Evolutionary conservation across 1,140 invertebrate genomes (phyloP), one percentile per base, ranked within the genome.

Genomic region (Anadara kagoshimensis): DNA sequence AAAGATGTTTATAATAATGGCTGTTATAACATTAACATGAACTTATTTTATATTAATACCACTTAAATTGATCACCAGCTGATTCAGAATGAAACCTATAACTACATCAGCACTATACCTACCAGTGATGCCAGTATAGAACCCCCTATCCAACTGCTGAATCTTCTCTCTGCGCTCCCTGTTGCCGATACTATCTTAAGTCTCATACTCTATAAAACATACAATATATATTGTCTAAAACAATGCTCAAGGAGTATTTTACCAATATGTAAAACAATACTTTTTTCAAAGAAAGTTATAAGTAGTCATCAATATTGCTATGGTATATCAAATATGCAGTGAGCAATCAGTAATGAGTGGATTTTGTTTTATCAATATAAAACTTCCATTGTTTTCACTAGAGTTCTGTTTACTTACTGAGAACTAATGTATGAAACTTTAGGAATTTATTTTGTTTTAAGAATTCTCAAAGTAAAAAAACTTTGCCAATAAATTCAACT

Each of bases 61-160:
- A 18, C 2, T 51, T 16, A 51, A 51, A 1, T 16, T 16, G n/a
- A n/a, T n/a, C n/a, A n/a, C 49, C 2, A 22, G 10, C 10, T 22
- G 10, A 18, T 4, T 16, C 2, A 51, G 20, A 51, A 16, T 51
- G 4, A 18, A 4, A 4, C 10, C 16, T 4, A 2, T 10, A 51
- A 10, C 16, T 18, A 51, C 5, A n/a, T 5, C 26, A n/a, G 36
- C 11, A 36, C 8, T n/a, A 47, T 24, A 75, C 78, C 83, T 81
- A 91, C 91, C 75, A 98, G 93, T 0, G 96, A 98, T 0, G 95
- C 97, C 29, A 99, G 89, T 77, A 99, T 98, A 0, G 97, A 98
- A 0, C 97, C 97, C 56, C 97, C 97, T 71, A 98, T 98, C 97
- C 97, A 98, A 10, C 96, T 94, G 29, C 96, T 96, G 89, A 96